Base-by-base conservation (phyloP, 2,888 invertebrate species). In the Caenorhabditis virilis region DNA sequence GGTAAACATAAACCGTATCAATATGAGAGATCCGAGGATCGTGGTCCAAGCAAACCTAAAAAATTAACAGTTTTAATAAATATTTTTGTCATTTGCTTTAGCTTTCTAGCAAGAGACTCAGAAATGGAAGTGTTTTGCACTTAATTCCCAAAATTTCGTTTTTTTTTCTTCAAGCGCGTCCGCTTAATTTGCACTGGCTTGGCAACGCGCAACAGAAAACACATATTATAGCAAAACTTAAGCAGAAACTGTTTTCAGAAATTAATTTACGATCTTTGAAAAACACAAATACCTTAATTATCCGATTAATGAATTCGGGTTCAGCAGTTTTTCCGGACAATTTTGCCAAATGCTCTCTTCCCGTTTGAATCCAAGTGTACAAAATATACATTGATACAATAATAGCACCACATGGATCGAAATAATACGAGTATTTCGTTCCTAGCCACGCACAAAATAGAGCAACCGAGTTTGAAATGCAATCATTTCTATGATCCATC, bases 1-100 rank as follows among this genome's bases (percentile, higher is more conserved):
- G 86, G 68, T 86, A 87, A 2, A 86, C 86, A 41, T 85, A 80
- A n/a, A 86, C 85, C 0, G 86, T 86, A 76, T 86, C 86, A 18
- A 86, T 78, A 49, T 70, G 73, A 7, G 69, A 61, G 42, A 82
- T 79, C 9, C 74, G 57, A 3, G 59, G 54, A 48, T 81, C 77
- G 59, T 82, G 83, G 25, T 80, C 78, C 33, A 82, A 50, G 56
- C 78, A 78, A 20, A 47, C 41, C 41, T 41, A 16, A 23, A 36
- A 9, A 36, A n/a, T 36, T 36, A n/a, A 36, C n/a, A n/a, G n/a
- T n/a, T 36, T 11, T 15, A 36, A 36, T 15, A 9, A n/a, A 9
- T n/a, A n/a, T n/a, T n/a, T n/a, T n/a, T n/a, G n/a, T n/a, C n/a
- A n/a, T n/a, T n/a, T n/a, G n/a, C n/a, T n/a, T n/a, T n/a, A n/a